Percentiles rank a stretch among this genome's conserved stretches.
These are phyloP conservation scores for Atta colombica DNA, from an alignment of 1,140 invertebrate genomes.

Conservation along the genomic window DNA sequence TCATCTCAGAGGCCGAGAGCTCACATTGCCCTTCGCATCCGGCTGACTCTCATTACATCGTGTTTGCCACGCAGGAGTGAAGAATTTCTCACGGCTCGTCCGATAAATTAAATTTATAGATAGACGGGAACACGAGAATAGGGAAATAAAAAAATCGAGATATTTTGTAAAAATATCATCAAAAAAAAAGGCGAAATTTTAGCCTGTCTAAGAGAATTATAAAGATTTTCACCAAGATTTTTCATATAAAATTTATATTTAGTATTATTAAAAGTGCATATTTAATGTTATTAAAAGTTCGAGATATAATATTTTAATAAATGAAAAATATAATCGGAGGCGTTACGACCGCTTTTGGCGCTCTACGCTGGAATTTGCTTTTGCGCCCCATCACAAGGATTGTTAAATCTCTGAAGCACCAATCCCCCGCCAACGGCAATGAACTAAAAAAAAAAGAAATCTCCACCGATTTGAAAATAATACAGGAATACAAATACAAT, in stretches of 20 bases:
- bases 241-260: neutral
- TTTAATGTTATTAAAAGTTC: neutral
- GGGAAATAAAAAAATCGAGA: neutral
- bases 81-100: conserved; percentile 16
- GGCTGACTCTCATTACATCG: conserved; percentile 22
- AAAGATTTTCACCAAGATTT: neutral
- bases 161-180: neutral
- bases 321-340: neutral
- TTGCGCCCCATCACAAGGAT: too few relatives aligned
- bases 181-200: neutral
- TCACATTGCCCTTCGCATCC: conserved; percentile 44
- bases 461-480: too few relatives aligned
- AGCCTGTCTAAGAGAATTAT: neutral
- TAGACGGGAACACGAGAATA: neutral
- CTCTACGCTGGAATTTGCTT: too few relatives aligned
- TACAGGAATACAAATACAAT: too few relatives aligned
- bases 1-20: conserved; percentile 46
- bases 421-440: too few relatives aligned
- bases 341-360: too few relatives aligned
- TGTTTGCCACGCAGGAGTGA: conserved; percentile 10
- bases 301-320: neutral
- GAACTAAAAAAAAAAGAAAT: too few relatives aligned
- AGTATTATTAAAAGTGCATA: neutral
- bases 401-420: too few relatives aligned
- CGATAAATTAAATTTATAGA: conserved; percentile 19